Percentiles rank a stretch among this genome's conserved stretches.
These are phyloP conservation scores for Cataglyphis cursor DNA, from an alignment of 2,888 invertebrate species.

Conservation along the genomic window DNA sequence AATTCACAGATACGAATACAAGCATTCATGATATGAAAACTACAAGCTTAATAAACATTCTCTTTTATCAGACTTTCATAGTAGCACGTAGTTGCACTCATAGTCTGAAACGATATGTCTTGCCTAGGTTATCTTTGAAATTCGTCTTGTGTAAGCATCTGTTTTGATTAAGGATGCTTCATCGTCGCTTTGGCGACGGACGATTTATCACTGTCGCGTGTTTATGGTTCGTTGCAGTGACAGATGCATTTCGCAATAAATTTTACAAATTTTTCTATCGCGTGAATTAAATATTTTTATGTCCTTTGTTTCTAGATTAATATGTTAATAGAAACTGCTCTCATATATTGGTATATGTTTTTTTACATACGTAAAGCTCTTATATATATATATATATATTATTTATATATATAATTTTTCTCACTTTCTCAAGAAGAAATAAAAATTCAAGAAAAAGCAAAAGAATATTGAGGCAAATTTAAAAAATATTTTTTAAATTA, in stretches of 20 bases:
- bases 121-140: constrained; percentile 68
- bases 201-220: constrained; percentile 66
- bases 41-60: not conserved
- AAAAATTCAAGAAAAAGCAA: not conserved
- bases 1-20: not conserved
- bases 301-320: constrained; percentile 4
- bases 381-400: not conserved
- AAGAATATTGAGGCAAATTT: not conserved
- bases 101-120: constrained; percentile 44
- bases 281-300: constrained; percentile 20
- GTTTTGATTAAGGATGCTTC: constrained; percentile 70
- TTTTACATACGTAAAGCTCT: not conserved
- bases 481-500: not conserved
- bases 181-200: constrained; percentile 54
- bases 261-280: constrained; percentile 17
- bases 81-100: constrained; percentile 13
- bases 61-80: not conserved
- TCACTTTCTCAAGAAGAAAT: not conserved
- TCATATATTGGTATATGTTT: not conserved
- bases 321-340: constrained; percentile 7
- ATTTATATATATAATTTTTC: constrained; percentile 2
- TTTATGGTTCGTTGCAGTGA: constrained; percentile 35
- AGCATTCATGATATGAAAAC: too few species aligned
- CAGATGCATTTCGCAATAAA: constrained; percentile 33
- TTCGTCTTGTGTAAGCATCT: constrained; percentile 61